These are phyloP conservation scores for Crocallis elinguaria DNA, from an alignment of 2,888 invertebrate genomes.

Conservation along the genomic window DNA sequence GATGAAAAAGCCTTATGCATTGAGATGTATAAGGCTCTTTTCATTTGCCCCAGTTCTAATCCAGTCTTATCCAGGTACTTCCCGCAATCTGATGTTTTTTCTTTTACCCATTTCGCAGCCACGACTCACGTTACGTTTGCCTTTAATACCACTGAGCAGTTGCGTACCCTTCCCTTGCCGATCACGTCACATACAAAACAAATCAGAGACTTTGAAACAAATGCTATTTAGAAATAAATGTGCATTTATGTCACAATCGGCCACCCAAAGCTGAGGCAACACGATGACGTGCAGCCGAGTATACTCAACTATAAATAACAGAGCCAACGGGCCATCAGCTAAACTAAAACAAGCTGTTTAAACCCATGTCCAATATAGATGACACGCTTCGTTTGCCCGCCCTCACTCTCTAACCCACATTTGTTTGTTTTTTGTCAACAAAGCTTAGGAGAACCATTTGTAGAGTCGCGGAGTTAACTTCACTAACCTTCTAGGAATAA, in stretches of 20 bases:
- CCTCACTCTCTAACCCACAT: conserved; percentile 32
- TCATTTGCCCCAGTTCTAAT: too few species aligned
- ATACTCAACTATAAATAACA: conserved; percentile 63
- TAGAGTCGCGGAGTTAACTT: conserved; percentile 10
- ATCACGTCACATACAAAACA: too few species aligned
- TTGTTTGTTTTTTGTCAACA: conserved; percentile 37
- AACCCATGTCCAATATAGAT: conserved; percentile 49
- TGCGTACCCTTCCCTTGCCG: too few species aligned
- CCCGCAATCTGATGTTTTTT: too few species aligned
- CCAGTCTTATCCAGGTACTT: too few species aligned
- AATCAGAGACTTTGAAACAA: neutral
- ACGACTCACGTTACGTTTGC: too few species aligned
- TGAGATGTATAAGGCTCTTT: too few species aligned
- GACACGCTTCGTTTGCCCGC: conserved; percentile 54
- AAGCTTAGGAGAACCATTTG: conserved; percentile 18
- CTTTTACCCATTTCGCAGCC: too few species aligned
- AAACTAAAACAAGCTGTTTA: conserved; percentile 55
- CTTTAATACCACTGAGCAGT: too few species aligned
- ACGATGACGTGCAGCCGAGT: conserved; percentile 46
- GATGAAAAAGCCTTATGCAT: too few species aligned
- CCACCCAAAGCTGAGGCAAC: conserved; percentile 14
- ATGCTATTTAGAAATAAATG: neutral
- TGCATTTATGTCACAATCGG: conserved; percentile 13
- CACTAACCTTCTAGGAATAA: conserved; percentile 15
- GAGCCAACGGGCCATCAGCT: conserved; percentile 61